Base-by-base conservation (phyloP, 2,797 vertebrate genomes). In the Taenioides sp. region DNA sequence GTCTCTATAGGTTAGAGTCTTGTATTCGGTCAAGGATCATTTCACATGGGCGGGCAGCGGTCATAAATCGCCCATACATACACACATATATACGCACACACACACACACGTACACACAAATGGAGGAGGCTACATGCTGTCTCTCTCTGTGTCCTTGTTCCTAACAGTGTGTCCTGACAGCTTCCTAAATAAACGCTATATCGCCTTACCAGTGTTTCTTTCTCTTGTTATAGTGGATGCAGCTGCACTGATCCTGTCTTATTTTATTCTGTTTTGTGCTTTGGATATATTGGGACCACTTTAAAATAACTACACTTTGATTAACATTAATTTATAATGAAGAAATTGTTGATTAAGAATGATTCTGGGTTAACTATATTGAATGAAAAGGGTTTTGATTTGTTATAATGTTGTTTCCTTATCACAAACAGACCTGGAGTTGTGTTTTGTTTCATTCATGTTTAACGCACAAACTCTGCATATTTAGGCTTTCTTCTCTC, bases 131-230 rank as follows among this genome's bases (percentile, higher is more conserved):
- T 69, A 58, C 54, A 34, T 75, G 71, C 76, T 64, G 59, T 78
- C 74, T 14, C 55, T n/a, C 5, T 79, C 63, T 73, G 75, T 79
- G 75, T 85, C 80, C 77, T 77, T 70, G 16, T 71, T 80, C 27
- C 55, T 47, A 54, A 23, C 37, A 47, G 14, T 25, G 34, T 72
- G 76, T 71, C 76, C 80, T 76, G 72, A n/a, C 78, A 60, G 74
- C 80, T 69, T 85, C 84, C 67, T 84, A 91, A 86, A 88, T 85
- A 84, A 83, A 79, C 67, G 69, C 2, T 80, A 82, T 83, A 81
- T 89, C 77, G 9, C 82, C 81, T 82, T 86, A 58, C 55, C 23
- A 14, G 1, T 16, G 14, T 14, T 12, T 58, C 23, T 27, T 6
- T 25, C 2, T 57, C n/a, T 20, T 50, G 17, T n/a, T n/a, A n/a